phyloP scores from a whole-genome alignment of 2,113 vertebrate genomes.

The Bujurquina vittata region DNA sequence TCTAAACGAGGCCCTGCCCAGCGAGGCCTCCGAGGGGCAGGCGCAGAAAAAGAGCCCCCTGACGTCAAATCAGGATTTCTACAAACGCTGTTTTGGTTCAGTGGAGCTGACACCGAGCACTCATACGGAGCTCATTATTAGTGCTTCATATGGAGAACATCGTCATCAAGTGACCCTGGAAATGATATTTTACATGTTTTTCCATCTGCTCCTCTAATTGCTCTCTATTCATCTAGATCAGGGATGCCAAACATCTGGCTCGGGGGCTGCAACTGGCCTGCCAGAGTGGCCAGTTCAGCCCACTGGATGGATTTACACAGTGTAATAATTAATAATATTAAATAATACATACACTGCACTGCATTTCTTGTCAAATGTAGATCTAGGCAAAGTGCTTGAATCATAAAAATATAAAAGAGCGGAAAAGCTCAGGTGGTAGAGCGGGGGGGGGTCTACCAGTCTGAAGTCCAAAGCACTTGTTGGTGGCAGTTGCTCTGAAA shows the following conservation, averaged over 20 bases:
- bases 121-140: background rate
- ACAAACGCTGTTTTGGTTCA: background rate
- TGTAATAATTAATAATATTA: background rate
- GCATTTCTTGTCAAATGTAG: background rate
- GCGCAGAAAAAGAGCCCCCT: conserved; percentile 33
- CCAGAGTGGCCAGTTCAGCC: background rate
- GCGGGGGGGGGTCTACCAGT: background rate
- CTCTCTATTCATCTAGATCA: background rate
- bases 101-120: background rate
- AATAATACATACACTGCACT: background rate
- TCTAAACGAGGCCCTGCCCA: conserved; percentile 64
- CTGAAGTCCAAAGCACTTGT: background rate
- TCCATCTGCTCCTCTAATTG: background rate
- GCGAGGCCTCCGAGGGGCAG: conserved; percentile 34
- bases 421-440: background rate
- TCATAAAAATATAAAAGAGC: no score
- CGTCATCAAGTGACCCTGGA: background rate
- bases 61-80: conserved; percentile 7
- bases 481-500: background rate
- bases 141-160: background rate
- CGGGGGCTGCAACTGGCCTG: background rate
- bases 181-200: background rate
- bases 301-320: background rate
- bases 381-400: no score
- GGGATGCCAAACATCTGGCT: background rate